These are phyloP conservation scores for Sula dactylatra DNA, from an alignment of 2,113 vertebrate genomes.

Conservation along the genomic window DNA sequence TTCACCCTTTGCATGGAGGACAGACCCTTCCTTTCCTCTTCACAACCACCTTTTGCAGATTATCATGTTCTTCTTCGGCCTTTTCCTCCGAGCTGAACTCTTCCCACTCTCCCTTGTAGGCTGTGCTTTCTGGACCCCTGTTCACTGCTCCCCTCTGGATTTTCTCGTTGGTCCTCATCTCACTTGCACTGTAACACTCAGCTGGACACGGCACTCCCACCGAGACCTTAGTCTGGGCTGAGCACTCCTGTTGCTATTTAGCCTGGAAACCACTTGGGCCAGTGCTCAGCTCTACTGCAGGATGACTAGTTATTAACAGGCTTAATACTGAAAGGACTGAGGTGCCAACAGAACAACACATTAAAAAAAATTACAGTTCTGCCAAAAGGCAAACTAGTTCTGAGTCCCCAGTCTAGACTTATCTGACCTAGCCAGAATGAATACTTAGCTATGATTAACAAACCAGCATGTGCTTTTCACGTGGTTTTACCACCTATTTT, in stretches of 20 bases:
- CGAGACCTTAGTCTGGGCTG: not conserved
- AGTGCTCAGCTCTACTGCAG: not conserved
- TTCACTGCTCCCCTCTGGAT: not conserved
- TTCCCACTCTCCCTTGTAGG: not conserved
- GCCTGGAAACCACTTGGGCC: not conserved
- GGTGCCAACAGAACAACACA: not conserved
- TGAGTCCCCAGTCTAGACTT: not conserved
- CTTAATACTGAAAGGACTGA: not conserved
- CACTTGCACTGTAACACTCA: not conserved
- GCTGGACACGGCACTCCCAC: not conserved
- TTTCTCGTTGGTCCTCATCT: not conserved
- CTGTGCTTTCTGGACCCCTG: not conserved
- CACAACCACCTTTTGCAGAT: not conserved
- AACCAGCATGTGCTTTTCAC: not conserved
- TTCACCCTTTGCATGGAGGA: not conserved
- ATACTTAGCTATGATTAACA: not conserved
- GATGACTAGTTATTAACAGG: not conserved
- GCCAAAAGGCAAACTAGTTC: not conserved
- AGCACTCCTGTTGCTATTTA: not conserved
- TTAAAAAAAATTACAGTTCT: not conserved
- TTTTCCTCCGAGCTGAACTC: not conserved
- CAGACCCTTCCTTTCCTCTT: not conserved
- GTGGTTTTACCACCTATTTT: not conserved
- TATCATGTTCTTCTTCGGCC: not conserved
- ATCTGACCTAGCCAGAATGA: not conserved